Percentiles rank a stretch among this genome's conserved stretches.
These are phyloP conservation scores for Ichneumoninae sp. DNA, from an alignment of 2,888 invertebrate species.

Conservation along the genomic window DNA sequence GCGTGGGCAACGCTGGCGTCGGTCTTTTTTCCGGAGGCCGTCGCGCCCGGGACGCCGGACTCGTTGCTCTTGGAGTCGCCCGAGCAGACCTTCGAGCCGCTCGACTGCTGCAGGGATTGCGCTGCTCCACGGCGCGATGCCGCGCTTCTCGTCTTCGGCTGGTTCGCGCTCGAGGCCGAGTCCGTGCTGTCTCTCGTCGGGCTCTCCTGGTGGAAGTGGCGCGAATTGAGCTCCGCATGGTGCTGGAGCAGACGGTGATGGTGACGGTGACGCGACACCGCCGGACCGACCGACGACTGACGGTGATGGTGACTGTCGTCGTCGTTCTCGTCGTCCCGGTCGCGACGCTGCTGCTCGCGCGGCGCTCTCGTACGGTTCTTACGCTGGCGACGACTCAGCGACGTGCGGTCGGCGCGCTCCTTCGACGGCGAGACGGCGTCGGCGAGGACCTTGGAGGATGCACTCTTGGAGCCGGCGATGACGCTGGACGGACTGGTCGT, in stretches of 20 bases:
- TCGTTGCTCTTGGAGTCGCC: not conserved
- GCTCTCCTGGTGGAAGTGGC: conserved; percentile 40
- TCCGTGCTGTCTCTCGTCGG: conserved; percentile 12
- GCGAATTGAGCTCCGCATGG: conserved; percentile 38
- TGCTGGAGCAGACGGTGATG: conserved; percentile 60
- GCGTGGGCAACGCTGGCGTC: conserved; percentile 29
- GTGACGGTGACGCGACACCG: conserved; percentile 40
- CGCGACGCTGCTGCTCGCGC: conserved; percentile 71
- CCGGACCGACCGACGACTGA: not conserved
- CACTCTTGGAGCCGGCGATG: conserved; percentile 19
- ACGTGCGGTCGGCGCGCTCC: conserved; percentile 84
- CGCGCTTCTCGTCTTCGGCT: not conserved
- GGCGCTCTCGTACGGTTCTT: conserved; percentile 84
- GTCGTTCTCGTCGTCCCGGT: conserved; percentile 67
- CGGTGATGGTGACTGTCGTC: conserved; percentile 34
- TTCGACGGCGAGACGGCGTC: conserved; percentile 85
- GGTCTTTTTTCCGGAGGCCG: not conserved
- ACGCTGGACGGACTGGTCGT: conserved; percentile 5
- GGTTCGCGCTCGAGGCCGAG: conserved; percentile 11
- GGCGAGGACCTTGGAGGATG: conserved; percentile 82
- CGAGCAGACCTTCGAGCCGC: not conserved
- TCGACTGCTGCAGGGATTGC: conserved; percentile 25
- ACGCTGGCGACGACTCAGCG: conserved; percentile 85
- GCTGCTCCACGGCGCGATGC: not conserved
- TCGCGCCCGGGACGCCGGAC: not conserved